Percentiles rank a stretch among this genome's conserved stretches.
phyloP scores from a whole-genome alignment of 2,888 invertebrate genomes.

The Odontomyia ornata region DNA sequence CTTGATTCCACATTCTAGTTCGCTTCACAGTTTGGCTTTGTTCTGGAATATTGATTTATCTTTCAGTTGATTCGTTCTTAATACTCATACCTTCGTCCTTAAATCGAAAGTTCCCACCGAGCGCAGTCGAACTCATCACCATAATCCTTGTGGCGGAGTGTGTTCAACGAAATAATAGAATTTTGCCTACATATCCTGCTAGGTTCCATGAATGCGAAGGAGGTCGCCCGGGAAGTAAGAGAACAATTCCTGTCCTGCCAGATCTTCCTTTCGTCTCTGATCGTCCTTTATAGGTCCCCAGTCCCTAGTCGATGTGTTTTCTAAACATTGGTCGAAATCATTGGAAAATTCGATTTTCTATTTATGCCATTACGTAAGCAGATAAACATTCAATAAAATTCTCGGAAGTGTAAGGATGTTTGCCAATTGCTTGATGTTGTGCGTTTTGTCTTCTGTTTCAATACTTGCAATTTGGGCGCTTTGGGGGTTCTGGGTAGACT shows the following conservation, averaged over 20 bases:
- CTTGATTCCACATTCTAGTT: background rate
- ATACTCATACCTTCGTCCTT: background rate
- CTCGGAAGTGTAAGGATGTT: constrained; percentile 18
- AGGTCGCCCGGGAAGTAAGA: background rate
- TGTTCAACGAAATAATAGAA: background rate
- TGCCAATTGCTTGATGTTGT: background rate
- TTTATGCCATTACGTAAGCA: constrained; percentile 30
- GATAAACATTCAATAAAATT: constrained; percentile 25
- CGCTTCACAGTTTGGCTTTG: constrained; percentile 2
- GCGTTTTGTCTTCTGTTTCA: too few species aligned
- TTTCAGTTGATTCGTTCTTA: constrained; percentile 18
- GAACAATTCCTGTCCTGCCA: background rate
- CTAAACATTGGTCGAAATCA: constrained; percentile 34
- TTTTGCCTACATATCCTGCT: background rate
- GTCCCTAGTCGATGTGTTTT: background rate
- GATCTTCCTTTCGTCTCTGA: background rate
- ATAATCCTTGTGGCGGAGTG: background rate
- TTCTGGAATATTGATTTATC: constrained; percentile 12
- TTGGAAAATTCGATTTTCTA: constrained; percentile 33
- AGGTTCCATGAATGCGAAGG: background rate
- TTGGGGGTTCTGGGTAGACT: background rate
- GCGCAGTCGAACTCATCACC: background rate
- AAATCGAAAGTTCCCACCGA: background rate
- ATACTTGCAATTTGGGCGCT: too few species aligned
- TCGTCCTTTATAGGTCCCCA: background rate